Evolutionary conservation across 2,797 vertebrate species (phyloP).

Genomic region (Alcedo quadribrachys): DNA sequence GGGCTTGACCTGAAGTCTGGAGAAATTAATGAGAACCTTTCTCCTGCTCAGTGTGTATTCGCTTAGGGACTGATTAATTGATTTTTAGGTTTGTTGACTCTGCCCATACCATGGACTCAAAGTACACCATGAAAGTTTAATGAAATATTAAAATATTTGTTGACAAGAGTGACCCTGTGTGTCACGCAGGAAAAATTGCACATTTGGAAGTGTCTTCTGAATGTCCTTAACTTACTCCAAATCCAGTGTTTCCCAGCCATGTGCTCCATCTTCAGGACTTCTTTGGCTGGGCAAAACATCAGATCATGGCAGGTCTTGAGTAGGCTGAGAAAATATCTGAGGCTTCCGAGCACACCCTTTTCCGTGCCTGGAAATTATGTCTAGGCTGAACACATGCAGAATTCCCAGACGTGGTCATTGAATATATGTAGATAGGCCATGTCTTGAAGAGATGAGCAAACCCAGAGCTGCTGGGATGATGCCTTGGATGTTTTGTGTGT

Average conservation of each 20-base stretch:
- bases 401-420: background rate
- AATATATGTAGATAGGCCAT: background rate
- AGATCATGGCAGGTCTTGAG: background rate
- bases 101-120: background rate
- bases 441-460: background rate
- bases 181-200: conserved; percentile 56
- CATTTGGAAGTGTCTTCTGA: background rate
- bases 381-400: background rate
- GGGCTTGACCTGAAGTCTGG: conserved; percentile 51
- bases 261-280: conserved; percentile 30
- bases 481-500: background rate
- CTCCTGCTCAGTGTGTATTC: conserved; percentile 19
- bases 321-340: background rate
- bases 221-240: background rate
- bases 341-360: conserved; percentile 12
- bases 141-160: conserved; percentile 67
- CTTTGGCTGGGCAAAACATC: background rate
- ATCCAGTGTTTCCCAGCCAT: background rate
- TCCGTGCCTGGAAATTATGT: background rate
- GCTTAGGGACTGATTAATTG: conserved; percentile 58
- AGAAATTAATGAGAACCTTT: conserved; percentile 57
- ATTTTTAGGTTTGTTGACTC: conserved; percentile 55
- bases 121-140: conserved; percentile 61
- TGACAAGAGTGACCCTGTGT: conserved; percentile 63
- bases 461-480: background rate